Evolutionary conservation across 2,113 vertebrate species (phyloP).

Genomic region (Monopterus albus): DNA sequence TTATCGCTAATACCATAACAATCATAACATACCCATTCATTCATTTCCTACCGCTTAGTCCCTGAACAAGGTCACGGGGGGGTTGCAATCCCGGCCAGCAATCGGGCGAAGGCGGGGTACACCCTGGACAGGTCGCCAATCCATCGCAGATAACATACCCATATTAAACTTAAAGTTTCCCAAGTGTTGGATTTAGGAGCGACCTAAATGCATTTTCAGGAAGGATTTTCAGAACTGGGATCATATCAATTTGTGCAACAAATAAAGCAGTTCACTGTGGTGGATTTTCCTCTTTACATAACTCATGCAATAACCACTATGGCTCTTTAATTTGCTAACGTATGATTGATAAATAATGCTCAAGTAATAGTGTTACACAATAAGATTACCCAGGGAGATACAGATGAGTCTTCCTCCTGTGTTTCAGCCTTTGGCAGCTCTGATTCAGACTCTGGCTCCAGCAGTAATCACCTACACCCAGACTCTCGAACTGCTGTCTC

Average conservation of each 20-base stretch:
- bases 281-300: not conserved
- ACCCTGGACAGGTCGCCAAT: too few species aligned
- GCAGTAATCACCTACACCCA: slow-evolving; percentile 32
- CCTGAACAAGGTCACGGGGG: too few species aligned
- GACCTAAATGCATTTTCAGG: not conserved
- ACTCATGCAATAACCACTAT: not conserved
- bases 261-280: not conserved
- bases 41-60: too few species aligned
- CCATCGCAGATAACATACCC: too few species aligned
- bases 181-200: slow-evolving; percentile 1
- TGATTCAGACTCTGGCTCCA: slow-evolving; percentile 28
- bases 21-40: too few species aligned
- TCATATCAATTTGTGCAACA: not conserved
- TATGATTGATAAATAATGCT: not conserved
- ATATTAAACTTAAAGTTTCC: not conserved
- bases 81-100: too few species aligned
- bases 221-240: not conserved
- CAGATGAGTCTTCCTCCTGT: slow-evolving; percentile 41
- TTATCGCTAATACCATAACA: too few species aligned
- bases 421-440: slow-evolving; percentile 23
- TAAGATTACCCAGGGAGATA: slow-evolving; percentile 61
- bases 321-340: not conserved
- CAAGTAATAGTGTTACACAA: not conserved
- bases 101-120: too few species aligned
- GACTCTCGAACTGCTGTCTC: slow-evolving; percentile 27